Evolutionary conservation across 2,113 vertebrate species (phyloP).

Genomic region (Scytalopus superciliaris): DNA sequence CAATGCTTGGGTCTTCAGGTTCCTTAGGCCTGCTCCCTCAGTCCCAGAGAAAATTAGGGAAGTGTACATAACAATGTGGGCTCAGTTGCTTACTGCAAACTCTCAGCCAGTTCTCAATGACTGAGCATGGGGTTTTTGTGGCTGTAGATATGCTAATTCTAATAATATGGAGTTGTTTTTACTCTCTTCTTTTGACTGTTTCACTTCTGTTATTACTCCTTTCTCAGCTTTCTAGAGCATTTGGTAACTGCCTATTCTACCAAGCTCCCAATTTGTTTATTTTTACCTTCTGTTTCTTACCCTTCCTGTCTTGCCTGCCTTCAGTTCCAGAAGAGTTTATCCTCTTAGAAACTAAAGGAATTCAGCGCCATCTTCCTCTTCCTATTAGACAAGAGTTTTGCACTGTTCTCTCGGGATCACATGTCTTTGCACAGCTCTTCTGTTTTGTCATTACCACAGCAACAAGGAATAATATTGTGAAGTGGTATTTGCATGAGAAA

Average conservation of each 20-base stretch:
- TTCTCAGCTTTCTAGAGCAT: neutral
- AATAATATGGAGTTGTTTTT: neutral
- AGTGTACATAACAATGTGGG: neutral
- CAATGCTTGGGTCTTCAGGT: neutral
- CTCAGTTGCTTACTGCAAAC: neutral
- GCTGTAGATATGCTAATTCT: neutral
- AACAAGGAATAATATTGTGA: conserved; percentile 55
- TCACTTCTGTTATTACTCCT: neutral
- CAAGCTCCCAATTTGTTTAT: neutral
- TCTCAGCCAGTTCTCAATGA: neutral
- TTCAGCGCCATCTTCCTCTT: neutral
- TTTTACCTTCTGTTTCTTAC: neutral
- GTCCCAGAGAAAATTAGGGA: neutral
- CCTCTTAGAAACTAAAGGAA: neutral
- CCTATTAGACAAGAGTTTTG: neutral
- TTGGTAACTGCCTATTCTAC: neutral
- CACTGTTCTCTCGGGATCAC: conserved; percentile 5
- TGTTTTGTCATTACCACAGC: conserved; percentile 28
- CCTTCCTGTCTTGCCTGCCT: neutral
- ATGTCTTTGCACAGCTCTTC: conserved; percentile 21
- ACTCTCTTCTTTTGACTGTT: neutral
- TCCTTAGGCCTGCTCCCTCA: neutral
- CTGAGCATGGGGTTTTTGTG: neutral
- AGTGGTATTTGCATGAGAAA: conserved; percentile 54
- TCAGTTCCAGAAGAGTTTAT: neutral